Evolutionary conservation across 2,797 vertebrate genomes (phyloP).

Genomic region (Crypturellus tataupa): DNA sequence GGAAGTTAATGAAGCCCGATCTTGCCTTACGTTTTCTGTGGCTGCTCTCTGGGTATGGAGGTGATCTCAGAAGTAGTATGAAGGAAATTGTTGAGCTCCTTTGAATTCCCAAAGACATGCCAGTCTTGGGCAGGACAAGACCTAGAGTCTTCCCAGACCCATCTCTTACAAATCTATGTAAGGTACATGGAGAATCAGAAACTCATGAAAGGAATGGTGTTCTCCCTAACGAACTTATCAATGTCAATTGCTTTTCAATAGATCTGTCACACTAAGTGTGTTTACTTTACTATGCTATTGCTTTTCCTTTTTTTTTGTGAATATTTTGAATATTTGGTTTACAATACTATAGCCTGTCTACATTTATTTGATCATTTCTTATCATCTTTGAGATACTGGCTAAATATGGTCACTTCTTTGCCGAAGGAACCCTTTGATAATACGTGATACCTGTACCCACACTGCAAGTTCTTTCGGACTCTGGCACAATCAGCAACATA

Average conservation of each 20-base stretch:
- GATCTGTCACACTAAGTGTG: background rate
- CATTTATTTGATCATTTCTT: background rate
- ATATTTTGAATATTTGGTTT: background rate
- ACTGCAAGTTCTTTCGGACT: background rate
- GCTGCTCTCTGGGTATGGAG: background rate
- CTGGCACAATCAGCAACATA: accelerated
- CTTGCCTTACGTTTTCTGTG: background rate
- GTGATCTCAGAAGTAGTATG: background rate
- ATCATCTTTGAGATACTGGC: background rate
- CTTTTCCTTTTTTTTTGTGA: background rate
- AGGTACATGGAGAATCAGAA: background rate
- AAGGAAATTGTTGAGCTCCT: background rate
- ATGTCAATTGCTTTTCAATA: background rate
- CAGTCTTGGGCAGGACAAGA: background rate
- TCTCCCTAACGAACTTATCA: background rate
- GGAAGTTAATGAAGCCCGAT: background rate
- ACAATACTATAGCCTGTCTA: background rate
- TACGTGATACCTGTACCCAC: background rate
- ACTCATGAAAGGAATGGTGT: background rate
- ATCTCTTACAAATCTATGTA: background rate
- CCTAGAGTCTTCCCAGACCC: background rate
- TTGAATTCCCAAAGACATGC: background rate
- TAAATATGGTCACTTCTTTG: background rate
- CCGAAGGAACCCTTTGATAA: background rate
- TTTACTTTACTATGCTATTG: background rate